Base-by-base conservation (phyloP, 2,888 invertebrate genomes). In the Lasioglossum leucozonium region DNA sequence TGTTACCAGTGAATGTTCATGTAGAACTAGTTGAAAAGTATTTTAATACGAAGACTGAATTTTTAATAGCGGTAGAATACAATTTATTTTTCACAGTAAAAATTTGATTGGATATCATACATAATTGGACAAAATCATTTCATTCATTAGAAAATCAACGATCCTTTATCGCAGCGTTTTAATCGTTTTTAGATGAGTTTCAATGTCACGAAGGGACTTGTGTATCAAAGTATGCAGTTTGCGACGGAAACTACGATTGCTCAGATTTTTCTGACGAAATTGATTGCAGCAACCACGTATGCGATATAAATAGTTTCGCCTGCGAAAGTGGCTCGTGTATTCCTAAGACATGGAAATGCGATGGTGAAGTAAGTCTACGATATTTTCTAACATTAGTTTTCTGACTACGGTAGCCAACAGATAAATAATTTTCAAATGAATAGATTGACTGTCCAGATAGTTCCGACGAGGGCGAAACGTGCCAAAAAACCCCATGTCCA, bases 171-270 rank as follows among this genome's bases (percentile, higher is more conserved):
- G 22, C 22, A 22, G 22, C 16, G 13, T 37, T 37, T 40, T 67
- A 22, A n/a, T n/a, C 22, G 2, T n/a, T 67, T 67, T 67, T 87
- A 94, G 93, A 92, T 82, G 89, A 94, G 92, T 97, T 96, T 93
- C 96, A 96, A 85, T 98, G 98, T 93, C 95, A 95, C 40, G 96
- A 96, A 86, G 97, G 97, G 0, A 95, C 96, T 34, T 98, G 98
- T 92, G 96, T 98, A 76, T 96, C 96, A 8, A 95, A 96, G 82
- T 95, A 94, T 74, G 96, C 96, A 95, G 96, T 97, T 71, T 98
- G 98, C 93, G 97, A 99, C 93, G 96, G 96, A 0, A 95, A 96
- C n/a, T 95, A 95, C 71, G 98, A 99, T 94, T 99, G 98, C 93
- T 90, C 93, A 0, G 98, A 98, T 94, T 95, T 95, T 18, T 97